phyloP scores from a whole-genome alignment of 2,113 vertebrate genomes.

The Micronycteris hirsuta region DNA sequence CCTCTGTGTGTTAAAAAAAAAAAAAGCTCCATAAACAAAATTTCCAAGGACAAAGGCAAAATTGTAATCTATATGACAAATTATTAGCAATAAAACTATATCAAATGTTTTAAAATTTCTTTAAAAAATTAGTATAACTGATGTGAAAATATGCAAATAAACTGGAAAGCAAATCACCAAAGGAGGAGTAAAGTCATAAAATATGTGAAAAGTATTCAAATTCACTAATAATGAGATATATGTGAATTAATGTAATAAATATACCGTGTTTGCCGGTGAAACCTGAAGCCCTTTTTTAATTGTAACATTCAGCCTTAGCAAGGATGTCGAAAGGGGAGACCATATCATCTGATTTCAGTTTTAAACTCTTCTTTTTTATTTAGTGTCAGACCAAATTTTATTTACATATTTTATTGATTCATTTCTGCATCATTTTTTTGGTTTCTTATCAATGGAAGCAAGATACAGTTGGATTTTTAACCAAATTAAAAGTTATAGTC shows the following conservation, averaged over 20 bases:
- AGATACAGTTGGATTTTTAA: not conserved
- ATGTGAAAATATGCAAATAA: not conserved
- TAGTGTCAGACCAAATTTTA: not conserved
- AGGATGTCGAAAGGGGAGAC: not conserved
- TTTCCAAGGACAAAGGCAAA: not conserved
- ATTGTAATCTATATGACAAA: not conserved
- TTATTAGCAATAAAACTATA: not conserved
- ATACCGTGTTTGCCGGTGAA: not conserved
- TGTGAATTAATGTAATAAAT: not conserved
- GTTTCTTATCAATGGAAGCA: not conserved
- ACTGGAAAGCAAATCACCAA: not conserved
- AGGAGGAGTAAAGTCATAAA: not conserved
- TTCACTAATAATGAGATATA: not conserved
- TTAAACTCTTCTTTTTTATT: not conserved
- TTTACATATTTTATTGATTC: not conserved
- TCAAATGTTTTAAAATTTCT: not conserved
- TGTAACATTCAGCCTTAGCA: not conserved
- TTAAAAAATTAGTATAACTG: not conserved
- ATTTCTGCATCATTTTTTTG: not conserved
- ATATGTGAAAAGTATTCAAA: not conserved
- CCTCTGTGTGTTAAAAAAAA: not conserved
- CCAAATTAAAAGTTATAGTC: not conserved
- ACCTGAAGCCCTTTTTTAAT: not conserved
- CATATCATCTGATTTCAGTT: not conserved
- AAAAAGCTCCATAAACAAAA: not conserved